Evolutionary conservation across 2,113 vertebrate species (phyloP).

Genomic region (Stercorarius parasiticus): DNA sequence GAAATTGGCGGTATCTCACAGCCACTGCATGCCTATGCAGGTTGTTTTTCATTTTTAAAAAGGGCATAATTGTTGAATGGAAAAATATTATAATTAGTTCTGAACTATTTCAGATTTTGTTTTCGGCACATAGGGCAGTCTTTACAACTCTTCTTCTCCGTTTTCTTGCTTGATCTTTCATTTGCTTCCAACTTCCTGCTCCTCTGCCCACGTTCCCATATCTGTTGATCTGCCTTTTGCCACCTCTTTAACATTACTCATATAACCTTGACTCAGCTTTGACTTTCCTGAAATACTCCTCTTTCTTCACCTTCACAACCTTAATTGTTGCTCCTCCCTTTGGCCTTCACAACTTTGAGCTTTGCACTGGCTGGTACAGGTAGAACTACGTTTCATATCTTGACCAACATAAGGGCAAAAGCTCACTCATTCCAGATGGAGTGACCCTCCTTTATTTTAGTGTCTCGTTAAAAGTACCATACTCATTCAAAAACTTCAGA

Average conservation of each 20-base stretch:
- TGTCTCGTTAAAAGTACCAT: neutral
- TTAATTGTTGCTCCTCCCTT: slow-evolving; percentile 15
- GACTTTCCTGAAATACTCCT: slow-evolving; percentile 27
- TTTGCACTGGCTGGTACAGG: neutral
- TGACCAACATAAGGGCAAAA: neutral
- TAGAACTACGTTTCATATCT: neutral
- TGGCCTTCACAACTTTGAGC: neutral
- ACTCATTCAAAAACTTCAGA: neutral
- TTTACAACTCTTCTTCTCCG: neutral
- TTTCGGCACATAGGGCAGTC: neutral
- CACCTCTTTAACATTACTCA: slow-evolving; percentile 45
- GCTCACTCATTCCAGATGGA: neutral
- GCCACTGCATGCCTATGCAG: neutral
- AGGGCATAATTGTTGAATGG: slow-evolving; percentile 45
- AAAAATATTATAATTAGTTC: slow-evolving; percentile 52
- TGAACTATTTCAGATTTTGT: slow-evolving; percentile 35
- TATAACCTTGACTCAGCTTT: slow-evolving; percentile 61
- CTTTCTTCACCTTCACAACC: neutral
- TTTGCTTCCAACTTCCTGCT: slow-evolving; percentile 60
- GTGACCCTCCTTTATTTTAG: neutral
- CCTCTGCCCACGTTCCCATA: neutral
- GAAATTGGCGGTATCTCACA: neutral
- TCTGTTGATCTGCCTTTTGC: slow-evolving; percentile 55
- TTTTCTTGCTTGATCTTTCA: slow-evolving; percentile 54
- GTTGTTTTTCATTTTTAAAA: slow-evolving; percentile 32